Conservation (phyloP, 2,888 invertebrate genomes). For the Drosophila bunnanda region DNA sequence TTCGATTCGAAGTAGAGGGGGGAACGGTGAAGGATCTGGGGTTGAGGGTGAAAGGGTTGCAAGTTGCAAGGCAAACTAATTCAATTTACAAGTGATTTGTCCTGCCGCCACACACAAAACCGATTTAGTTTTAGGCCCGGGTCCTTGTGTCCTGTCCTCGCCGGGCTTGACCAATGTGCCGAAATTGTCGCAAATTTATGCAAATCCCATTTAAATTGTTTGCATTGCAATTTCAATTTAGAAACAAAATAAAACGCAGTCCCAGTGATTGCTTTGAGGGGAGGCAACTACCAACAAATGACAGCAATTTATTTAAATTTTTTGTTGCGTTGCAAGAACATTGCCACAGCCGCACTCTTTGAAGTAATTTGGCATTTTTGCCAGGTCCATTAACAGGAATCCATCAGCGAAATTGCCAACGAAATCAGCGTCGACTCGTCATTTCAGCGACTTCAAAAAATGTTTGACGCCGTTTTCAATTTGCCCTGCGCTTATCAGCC, state of each 20-base stretch:
- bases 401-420: slow-evolving; percentile 82
- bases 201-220: slow-evolving; percentile 83
- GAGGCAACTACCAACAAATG: slow-evolving; percentile 57
- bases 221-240: slow-evolving; percentile 81
- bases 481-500: slow-evolving; percentile 70
- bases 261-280: slow-evolving; percentile 30
- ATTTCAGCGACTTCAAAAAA: slow-evolving; percentile 71
- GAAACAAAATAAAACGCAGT: slow-evolving; percentile 69
- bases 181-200: slow-evolving; percentile 75
- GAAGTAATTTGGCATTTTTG: slow-evolving; percentile 58
- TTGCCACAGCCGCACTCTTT: slow-evolving; percentile 1
- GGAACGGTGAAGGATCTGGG: slow-evolving; percentile 4
- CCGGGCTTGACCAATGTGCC: slow-evolving; percentile 57
- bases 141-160: slow-evolving; percentile 17
- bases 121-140: slow-evolving; percentile 67
- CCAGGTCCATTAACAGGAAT: slow-evolving; percentile 80
- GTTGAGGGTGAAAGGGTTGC: slow-evolving; percentile 66
- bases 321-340: slow-evolving; percentile 32
- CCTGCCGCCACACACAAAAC: slow-evolving; percentile 70
- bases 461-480: slow-evolving; percentile 74
- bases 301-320: slow-evolving; percentile 74
- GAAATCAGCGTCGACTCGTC: slow-evolving; percentile 73
- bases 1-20: slow-evolving; percentile 76
- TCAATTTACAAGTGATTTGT: slow-evolving; percentile 81
- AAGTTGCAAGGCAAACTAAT: slow-evolving; percentile 66